These are phyloP conservation scores for Argyresthia goedartella DNA, from an alignment of 2,888 invertebrate genomes.

Conservation along the genomic window DNA sequence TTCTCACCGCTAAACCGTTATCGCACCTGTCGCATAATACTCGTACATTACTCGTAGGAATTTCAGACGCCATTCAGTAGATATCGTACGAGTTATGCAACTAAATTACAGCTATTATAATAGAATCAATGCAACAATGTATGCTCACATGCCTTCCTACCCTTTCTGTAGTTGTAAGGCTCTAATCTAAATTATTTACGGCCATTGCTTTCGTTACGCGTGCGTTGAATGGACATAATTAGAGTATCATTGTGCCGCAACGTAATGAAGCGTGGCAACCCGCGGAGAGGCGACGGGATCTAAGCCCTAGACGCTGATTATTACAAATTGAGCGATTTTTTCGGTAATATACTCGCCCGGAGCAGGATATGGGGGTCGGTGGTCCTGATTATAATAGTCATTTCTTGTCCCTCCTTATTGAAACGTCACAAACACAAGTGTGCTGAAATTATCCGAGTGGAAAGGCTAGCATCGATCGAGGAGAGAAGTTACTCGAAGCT, in stretches of 20 bases:
- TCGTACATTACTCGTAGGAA: no score
- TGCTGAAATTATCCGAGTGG: no score
- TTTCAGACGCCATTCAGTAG: no score
- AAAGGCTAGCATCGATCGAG: not conserved
- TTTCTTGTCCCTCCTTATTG: no score
- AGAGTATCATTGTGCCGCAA: conserved; percentile 57
- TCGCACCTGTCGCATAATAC: not conserved
- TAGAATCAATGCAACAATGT: no score
- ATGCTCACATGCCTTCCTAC: not conserved
- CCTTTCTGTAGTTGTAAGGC: conserved; percentile 19
- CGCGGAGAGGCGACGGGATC: conserved; percentile 28
- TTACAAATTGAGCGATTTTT: conserved; percentile 46
- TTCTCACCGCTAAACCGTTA: not conserved
- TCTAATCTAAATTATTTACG: conserved; percentile 43
- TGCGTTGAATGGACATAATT: conserved; percentile 64
- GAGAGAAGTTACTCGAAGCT: no score
- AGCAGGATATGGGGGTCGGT: not conserved
- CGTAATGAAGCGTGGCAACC: conserved; percentile 46
- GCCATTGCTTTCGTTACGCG: conserved; percentile 40
- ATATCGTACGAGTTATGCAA: no score
- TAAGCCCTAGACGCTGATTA: conserved; percentile 50
- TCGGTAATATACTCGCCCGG: conserved; percentile 35
- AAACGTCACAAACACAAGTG: no score
- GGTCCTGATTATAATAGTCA: no score
- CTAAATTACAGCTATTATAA: no score